Base-by-base conservation (phyloP, 2,888 invertebrate genomes). In the Ennomos erosarius region DNA sequence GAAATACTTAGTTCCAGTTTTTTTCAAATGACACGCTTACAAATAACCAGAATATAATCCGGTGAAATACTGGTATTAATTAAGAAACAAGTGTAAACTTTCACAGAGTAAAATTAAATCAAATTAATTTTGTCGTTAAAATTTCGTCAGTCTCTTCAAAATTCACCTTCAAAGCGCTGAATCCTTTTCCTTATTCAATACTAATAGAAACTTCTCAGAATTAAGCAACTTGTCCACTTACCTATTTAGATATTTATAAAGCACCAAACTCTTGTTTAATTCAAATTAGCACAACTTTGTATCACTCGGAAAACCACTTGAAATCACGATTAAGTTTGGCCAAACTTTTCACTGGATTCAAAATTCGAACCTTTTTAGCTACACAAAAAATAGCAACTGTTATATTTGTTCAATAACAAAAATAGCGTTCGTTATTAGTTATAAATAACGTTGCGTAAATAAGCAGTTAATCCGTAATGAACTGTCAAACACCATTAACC, bases 291-390 rank as follows among this genome's bases (percentile, higher is more conserved):
- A 58, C 54, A 59, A 61, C 55, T 59, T 62, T 57, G 57, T 44
- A 38, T 49, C 64, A 67, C 66, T 54, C 11, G 8, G 43, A n/a
- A 50, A 57, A 55, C 34, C 64, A 62, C 62, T 62, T 44, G 10
- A 58, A 61, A 49, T 47, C 60, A 62, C 60, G 26, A 16, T 34
- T 42, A 59, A 64, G 67, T 67, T 64, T 45, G 56, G 37, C 1
- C 12, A 48, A 64, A 64, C 57, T 59, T 55, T 54, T 50, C 62
- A 65, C 65, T 59, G 42, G 9, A 33, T 47, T 10, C 39, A 54
- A 51, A 44, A n/a, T 42, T 53, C n/a, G 4, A 55, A 40, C 53
- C 39, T 11, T 39, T 38, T 60, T 9, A 50, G 50, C 53, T 47
- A 58, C 61, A 55, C 39, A 26, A 45, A 13, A 54, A 39, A 42